Base-by-base conservation (phyloP, 1,140 invertebrate species). In the Euura saliciscinereae region DNA sequence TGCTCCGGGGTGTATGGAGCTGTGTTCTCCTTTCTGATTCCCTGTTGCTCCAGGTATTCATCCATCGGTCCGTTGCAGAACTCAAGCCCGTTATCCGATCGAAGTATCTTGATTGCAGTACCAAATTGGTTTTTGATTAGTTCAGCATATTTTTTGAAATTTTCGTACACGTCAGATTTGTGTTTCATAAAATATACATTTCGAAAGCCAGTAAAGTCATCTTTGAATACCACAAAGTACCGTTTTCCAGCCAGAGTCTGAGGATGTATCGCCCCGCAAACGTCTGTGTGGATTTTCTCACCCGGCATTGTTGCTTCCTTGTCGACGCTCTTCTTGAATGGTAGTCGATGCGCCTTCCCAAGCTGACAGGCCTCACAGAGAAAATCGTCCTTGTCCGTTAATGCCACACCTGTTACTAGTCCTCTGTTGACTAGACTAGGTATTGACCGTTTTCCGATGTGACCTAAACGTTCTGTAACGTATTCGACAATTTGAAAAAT, bases 191-290 rank as follows among this genome's bases (percentile, higher is more conserved):
- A 87, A 76, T 84, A 87, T 43, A 88, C 81, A 80, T 79, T 70
- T 65, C 78, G 74, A 71, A 81, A 87, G 73, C 78, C 79, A 71
- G 80, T 80, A 10, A 46, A 78, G 42, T 83, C 81, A 80, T 89
- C 87, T 76, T 85, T 88, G 45, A 89, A 83, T 4, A 85, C 59
- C 11, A 88, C 72, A 78, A 87, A 86, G 72, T 84, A 88, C 77
- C 69, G 76, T 74, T 78, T 79, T 72, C 83, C 83, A 75, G 81
- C 79, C 5, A 84, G 65, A 13, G 84, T 86, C 42, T 69, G 2
- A 7, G 77, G 59, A 43, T 75, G 78, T 78, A 87, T 83, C 68
- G 84, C 83, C 68, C 83, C 85, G 28, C 28, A 28, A 28, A 1
- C 28, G 28, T 28, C 28, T 28, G 28, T 28, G 28, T 28, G 28